Evolutionary conservation across 1,140 invertebrate genomes (phyloP), one percentile per base, ranked within the genome.

Genomic region (Drosophila lowei): DNA sequence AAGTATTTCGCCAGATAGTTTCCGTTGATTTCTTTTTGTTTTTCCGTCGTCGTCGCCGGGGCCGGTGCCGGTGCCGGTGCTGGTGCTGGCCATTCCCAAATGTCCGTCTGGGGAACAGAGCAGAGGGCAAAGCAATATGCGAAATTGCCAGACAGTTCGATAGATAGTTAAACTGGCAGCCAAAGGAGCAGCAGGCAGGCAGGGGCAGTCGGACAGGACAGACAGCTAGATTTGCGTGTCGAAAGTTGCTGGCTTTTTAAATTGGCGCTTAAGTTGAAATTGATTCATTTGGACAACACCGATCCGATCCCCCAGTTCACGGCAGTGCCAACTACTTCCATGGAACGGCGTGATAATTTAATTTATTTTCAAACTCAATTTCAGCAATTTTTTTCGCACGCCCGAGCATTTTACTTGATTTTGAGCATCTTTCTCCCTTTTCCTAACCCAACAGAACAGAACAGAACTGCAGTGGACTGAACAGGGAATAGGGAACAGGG

Each of bases 331-430:
- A 77, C 79, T 83, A 81, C 79, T 83, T 83, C 71, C 49, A 71
- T 83, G 79, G 57, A 57, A 44, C 58, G 63, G 48, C 63, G 61
- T 72, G 79, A 83, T 83, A 83, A 83, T 83, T 83, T 83, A 78
- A 83, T 83, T 81, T 81, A 78, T 78, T 81, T 81, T 83, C 79
- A 83, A 83, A 83, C 79, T 83, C 79, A 83, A 78, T 83, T 83
- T 74, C 70, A 52, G 42, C 54, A 61, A 77, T 77, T 77, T 70
- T 74, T 68, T 70, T 59, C 60, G 56, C 56, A 52, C 61, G 38
- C 42, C 48, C 60, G 59, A 62, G 34, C 43, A 62, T 65, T 73
- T 58, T 49, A 70, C 79, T 83, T 83, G 62, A 75, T 60, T 83
- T 49, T 71, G 43, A 66, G 79, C 57, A 74, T 57, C 62, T 57